These are phyloP conservation scores for Lepidonotus clava DNA, from an alignment of 2,888 invertebrate genomes.

Conservation along the genomic window DNA sequence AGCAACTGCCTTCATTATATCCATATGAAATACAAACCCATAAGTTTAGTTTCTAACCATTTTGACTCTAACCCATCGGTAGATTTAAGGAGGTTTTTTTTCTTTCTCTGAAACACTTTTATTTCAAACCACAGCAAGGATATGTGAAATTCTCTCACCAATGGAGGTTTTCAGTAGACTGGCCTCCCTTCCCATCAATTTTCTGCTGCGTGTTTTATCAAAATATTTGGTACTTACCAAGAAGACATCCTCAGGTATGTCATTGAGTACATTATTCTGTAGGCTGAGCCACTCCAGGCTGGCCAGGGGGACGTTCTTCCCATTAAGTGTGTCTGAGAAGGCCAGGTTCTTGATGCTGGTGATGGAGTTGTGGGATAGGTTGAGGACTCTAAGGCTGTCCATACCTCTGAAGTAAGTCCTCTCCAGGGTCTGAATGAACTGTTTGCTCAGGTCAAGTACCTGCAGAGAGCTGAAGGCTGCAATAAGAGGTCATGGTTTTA, in stretches of 20 bases:
- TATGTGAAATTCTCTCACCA: too few species aligned
- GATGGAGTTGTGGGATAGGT: conserved; percentile 27
- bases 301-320: neutral
- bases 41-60: too few species aligned
- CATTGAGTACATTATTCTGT: conserved; percentile 16
- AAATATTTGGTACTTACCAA: neutral
- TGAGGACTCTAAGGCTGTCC: neutral
- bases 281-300: conserved; percentile 15
- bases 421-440: neutral
- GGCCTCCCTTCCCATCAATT: too few species aligned
- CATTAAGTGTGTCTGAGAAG: neutral
- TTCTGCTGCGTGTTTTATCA: neutral
- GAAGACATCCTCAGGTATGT: neutral
- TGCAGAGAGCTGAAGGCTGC: conserved; percentile 9
- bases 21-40: too few species aligned
- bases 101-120: too few species aligned
- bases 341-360: neutral
- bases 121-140: too few species aligned
- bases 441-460: conserved; percentile 26
- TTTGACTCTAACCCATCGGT: too few species aligned
- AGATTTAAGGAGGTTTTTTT: too few species aligned
- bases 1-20: too few species aligned
- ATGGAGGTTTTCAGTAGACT: too few species aligned
- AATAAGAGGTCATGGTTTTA: too few species aligned
- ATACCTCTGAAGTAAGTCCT: neutral